Evolutionary conservation across 2,113 vertebrate genomes (phyloP).

Genomic region (Alligator sinensis): DNA sequence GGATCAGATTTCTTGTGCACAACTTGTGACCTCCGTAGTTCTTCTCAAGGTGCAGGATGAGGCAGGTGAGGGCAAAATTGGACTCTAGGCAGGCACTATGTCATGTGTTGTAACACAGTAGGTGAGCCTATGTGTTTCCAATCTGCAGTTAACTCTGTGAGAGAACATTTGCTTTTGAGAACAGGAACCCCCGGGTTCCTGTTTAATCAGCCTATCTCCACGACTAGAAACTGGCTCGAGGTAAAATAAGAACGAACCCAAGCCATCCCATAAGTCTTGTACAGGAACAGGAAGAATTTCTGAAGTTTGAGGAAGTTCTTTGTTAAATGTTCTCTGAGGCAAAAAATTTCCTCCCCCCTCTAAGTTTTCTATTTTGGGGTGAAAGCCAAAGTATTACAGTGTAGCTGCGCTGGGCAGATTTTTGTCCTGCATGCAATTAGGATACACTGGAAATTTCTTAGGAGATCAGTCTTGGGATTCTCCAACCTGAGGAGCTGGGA

Average conservation of each 20-base stretch:
- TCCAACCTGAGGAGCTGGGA: background rate
- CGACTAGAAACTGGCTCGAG: background rate
- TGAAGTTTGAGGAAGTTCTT: background rate
- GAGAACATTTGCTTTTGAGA: background rate
- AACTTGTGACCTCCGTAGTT: fast-evolving
- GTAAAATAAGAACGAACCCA: background rate
- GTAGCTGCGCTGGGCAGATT: background rate
- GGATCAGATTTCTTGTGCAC: fast-evolving
- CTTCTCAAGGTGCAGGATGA: background rate
- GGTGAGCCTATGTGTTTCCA: background rate
- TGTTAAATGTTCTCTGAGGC: background rate
- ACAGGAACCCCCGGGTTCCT: background rate
- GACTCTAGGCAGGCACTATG: background rate
- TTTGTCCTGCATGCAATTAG: background rate
- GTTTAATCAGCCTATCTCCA: background rate
- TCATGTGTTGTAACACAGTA: background rate
- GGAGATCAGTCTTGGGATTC: background rate
- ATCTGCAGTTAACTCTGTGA: background rate
- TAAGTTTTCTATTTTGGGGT: background rate
- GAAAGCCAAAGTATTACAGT: background rate
- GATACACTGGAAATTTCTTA: background rate
- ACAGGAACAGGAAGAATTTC: background rate
- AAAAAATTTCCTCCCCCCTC: background rate
- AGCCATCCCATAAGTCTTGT: background rate
- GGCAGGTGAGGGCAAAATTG: background rate